Evolutionary conservation across 2,888 invertebrate species (phyloP), one percentile per base, ranked within the genome.

Genomic region (Caenorhabditis angaria): DNA sequence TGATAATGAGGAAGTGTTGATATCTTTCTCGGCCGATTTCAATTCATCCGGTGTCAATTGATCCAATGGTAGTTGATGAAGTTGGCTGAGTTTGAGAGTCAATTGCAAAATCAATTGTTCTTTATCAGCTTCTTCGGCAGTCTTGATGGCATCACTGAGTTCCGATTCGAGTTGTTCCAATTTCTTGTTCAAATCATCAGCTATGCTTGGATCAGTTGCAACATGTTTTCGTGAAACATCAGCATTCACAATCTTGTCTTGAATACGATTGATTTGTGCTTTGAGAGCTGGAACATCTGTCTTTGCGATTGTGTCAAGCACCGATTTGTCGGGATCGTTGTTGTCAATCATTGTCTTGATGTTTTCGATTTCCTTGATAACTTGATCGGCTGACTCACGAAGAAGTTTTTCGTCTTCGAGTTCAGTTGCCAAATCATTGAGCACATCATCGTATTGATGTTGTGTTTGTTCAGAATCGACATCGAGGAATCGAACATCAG

Each of bases 401-500:
- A 80, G 62, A 59, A 78, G 65, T 56, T 76, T 65, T 47, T 80
- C 77, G 57, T 77, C 77, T 28, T 76, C 70, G 53, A 77, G 63
- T 47, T 80, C 80, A 32, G 59, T 56, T 32, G 56, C 60, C 47
- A 80, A 28, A 25, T 75, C 77, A 54, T 63, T 70, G 51, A 82
- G 69, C 35, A 75, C 64, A 50, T 77, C 77, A 53, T 81, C 81
- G 62, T 74, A 80, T 47, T 81, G 79, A 32, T 77, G 70, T 47
- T 76, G 72, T 56, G 74, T 73, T 61, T 83, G 78, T 56, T 83
- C 81, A 50, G 77, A 67, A 54, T 83, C 83, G 12, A 81, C 80
- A 61, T 83, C 82, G 58, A 79, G 70, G 76, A 83, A 83, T 61
- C 83, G 81, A 41, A 82, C 81, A 61, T 82, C 83, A 32, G 80